A percentile compares a stretch with the other conserved stretches of the same genome.
Evolutionary conservation across 1,140 invertebrate genomes (phyloP).

Genomic region (Paraescarpia echinospica): DNA sequence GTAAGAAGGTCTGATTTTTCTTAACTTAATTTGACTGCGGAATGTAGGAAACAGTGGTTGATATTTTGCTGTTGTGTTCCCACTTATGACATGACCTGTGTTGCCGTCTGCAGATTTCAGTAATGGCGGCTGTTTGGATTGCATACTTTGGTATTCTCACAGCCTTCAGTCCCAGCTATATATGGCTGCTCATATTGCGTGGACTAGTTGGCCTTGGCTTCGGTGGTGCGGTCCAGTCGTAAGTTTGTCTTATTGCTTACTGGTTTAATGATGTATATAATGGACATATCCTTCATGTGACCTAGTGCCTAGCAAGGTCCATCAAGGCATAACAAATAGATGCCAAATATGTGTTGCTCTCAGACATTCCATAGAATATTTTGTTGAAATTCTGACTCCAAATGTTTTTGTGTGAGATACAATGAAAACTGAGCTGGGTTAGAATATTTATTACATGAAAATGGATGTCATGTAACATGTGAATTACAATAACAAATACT

Average conservation of each 20-base stretch:
- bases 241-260: slow-evolving; percentile 59
- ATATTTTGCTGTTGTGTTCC: not conserved
- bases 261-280: too few relatives aligned
- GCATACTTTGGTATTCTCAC: slow-evolving; percentile 84
- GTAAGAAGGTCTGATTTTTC: not conserved
- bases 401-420: not conserved
- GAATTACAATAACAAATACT: too few relatives aligned
- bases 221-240: slow-evolving; percentile 92
- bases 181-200: slow-evolving; percentile 82
- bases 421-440: too few relatives aligned
- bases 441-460: too few relatives aligned
- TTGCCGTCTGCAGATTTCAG: not conserved
- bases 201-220: slow-evolving; percentile 92
- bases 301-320: too few relatives aligned
- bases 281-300: too few relatives aligned
- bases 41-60: not conserved
- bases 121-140: slow-evolving; percentile 27
- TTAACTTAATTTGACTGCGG: not conserved
- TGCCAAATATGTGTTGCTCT: too few relatives aligned
- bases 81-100: not conserved
- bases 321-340: too few relatives aligned
- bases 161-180: slow-evolving; percentile 82
- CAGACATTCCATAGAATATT: too few relatives aligned
- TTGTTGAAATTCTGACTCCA: not conserved
- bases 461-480: too few relatives aligned